These are phyloP conservation scores for Leuctra nigra DNA, from an alignment of 2,888 invertebrate genomes.

Conservation along the genomic window DNA sequence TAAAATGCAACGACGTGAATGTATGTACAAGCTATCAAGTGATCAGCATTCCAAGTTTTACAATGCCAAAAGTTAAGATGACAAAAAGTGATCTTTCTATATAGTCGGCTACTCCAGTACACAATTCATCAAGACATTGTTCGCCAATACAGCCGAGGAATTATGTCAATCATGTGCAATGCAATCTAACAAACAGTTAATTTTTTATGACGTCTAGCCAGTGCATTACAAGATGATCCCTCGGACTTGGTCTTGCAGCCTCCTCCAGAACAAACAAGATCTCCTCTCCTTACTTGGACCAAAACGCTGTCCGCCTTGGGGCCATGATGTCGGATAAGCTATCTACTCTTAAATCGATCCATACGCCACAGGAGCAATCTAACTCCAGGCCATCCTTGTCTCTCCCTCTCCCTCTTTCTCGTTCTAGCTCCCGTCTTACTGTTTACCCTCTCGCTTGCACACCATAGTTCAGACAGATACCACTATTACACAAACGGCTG, in stretches of 20 bases:
- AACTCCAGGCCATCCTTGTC: not conserved
- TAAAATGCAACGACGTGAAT: too few relatives aligned
- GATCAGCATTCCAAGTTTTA: too few relatives aligned
- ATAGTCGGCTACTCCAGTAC: too few relatives aligned
- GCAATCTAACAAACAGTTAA: not conserved
- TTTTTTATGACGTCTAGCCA: not conserved
- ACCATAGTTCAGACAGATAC: not conserved
- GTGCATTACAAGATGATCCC: not conserved
- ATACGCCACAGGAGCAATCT: conserved; percentile 15
- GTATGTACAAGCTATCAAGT: too few relatives aligned
- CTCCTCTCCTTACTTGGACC: not conserved
- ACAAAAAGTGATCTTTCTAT: too few relatives aligned
- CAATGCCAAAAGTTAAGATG: too few relatives aligned
- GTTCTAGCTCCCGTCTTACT: too few relatives aligned
- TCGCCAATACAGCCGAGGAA: too few relatives aligned
- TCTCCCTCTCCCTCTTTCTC: not conserved
- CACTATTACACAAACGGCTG: too few relatives aligned
- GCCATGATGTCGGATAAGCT: conserved; percentile 17
- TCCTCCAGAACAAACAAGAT: not conserved
- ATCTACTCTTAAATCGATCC: conserved; percentile 16
- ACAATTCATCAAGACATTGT: too few relatives aligned
- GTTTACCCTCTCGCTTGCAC: too few relatives aligned
- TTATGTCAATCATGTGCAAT: too few relatives aligned
- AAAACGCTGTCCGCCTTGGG: not conserved
- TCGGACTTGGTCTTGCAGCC: not conserved